These are phyloP conservation scores for Cichlasoma orientale DNA, from an alignment of 2,797 vertebrate genomes.

Conservation along the genomic window DNA sequence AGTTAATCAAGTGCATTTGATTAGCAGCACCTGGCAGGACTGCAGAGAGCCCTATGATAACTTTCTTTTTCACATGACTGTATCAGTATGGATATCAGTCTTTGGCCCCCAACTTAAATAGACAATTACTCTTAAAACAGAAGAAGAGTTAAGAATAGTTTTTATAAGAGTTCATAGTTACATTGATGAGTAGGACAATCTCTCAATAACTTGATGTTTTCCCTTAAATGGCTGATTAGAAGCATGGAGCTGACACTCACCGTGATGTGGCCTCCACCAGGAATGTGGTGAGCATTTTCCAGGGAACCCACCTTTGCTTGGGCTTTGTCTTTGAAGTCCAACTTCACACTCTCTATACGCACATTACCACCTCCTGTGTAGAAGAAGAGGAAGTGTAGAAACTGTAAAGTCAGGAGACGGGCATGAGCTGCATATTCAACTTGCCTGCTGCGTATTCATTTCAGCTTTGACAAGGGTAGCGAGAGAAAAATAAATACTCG, in stretches of 20 bases:
- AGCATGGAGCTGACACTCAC: slow-evolving; percentile 76
- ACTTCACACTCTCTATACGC: slow-evolving; percentile 95
- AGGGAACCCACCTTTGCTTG: slow-evolving; percentile 97
- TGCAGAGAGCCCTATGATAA: too few relatives aligned
- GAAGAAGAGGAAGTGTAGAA: background rate
- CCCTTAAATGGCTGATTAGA: slow-evolving; percentile 39
- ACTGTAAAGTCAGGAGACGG: background rate
- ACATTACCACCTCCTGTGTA: slow-evolving; percentile 91
- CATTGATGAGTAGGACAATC: slow-evolving; percentile 13
- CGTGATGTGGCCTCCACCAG: slow-evolving; percentile 89
- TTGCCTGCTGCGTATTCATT: background rate
- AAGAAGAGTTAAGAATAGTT: background rate
- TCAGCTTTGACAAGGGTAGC: background rate
- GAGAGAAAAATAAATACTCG: background rate
- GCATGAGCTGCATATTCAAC: background rate
- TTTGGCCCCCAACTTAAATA: rapidly evolving
- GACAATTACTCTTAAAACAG: background rate
- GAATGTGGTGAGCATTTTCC: slow-evolving; percentile 93
- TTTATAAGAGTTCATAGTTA: background rate
- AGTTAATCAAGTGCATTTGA: too few relatives aligned
- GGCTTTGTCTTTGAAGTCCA: slow-evolving; percentile 99
- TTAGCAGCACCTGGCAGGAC: too few relatives aligned
- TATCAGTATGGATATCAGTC: background rate
- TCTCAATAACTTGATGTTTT: slow-evolving; percentile 55
- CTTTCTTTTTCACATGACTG: too few relatives aligned